These are phyloP conservation scores for Pristiophorus japonicus DNA, from an alignment of 2,113 vertebrate genomes.

Conservation along the genomic window DNA sequence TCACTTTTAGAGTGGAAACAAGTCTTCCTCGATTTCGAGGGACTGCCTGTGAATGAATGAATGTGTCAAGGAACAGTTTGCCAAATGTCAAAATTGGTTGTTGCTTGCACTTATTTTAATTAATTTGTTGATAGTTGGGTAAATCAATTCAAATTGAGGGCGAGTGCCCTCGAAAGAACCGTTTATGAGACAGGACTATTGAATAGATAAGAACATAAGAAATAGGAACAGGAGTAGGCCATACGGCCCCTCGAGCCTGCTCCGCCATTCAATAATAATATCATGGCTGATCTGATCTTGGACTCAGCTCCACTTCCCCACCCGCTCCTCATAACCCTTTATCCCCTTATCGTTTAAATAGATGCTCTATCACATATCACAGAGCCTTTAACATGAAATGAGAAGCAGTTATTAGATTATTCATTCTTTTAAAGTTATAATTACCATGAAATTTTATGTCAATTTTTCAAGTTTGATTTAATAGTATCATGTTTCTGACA, in stretches of 20 bases:
- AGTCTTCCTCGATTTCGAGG: too few relatives aligned
- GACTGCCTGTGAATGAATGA: too few relatives aligned
- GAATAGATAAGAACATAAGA: too few relatives aligned
- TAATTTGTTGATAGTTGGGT: not conserved
- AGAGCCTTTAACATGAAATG: not conserved
- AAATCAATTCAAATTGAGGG: not conserved
- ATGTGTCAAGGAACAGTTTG: not conserved
- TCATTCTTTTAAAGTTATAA: not conserved
- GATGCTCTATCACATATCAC: not conserved
- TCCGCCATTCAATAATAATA: too few relatives aligned
- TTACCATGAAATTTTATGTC: not conserved
- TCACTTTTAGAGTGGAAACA: too few relatives aligned
- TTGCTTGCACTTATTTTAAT: not conserved
- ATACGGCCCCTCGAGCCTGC: too few relatives aligned
- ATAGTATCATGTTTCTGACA: slow-evolving; percentile 44
- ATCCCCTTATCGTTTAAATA: too few relatives aligned
- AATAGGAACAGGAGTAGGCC: too few relatives aligned
- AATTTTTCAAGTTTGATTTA: not conserved
- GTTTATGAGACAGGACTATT: not conserved
- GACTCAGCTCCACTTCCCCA: too few relatives aligned
- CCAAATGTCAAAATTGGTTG: not conserved
- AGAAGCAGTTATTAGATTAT: not conserved
- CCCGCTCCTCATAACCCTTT: too few relatives aligned
- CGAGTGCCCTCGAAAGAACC: not conserved
- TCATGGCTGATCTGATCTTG: too few relatives aligned